Percentiles rank a stretch among this genome's conserved stretches.
Evolutionary conservation across 2,797 vertebrate genomes (phyloP).

Genomic region (Sebastes goodei): DNA sequence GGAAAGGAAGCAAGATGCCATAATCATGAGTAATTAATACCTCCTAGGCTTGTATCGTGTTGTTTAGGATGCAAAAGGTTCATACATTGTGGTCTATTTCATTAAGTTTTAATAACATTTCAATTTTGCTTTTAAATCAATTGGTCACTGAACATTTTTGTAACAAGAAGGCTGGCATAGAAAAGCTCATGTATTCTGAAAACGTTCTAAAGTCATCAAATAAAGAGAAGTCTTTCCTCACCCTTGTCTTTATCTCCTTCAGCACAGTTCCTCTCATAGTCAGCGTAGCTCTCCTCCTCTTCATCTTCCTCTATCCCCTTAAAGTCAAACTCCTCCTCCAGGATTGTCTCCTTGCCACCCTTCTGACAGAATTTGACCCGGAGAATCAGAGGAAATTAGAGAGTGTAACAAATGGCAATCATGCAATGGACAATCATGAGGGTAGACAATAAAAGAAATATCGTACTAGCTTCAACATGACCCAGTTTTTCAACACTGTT

Average conservation of each 20-base stretch:
- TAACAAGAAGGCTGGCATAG: neutral
- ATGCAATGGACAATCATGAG: neutral
- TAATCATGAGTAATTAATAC: neutral
- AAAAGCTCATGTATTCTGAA: neutral
- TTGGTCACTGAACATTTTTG: neutral
- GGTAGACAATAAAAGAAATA: neutral
- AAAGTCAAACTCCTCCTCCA: constrained; percentile 91
- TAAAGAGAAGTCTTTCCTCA: constrained; percentile 19
- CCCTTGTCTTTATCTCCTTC: constrained; percentile 78
- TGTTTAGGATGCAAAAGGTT: neutral
- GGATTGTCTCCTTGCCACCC: constrained; percentile 88
- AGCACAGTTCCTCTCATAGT: constrained; percentile 58
- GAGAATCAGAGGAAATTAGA: neutral
- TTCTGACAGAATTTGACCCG: constrained; percentile 74
- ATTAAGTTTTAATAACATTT: neutral
- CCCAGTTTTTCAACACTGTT: neutral
- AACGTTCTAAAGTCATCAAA: neutral
- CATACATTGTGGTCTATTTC: neutral
- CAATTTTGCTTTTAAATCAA: neutral
- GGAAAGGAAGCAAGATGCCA: neutral
- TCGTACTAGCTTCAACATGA: neutral
- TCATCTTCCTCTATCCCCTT: constrained; percentile 90
- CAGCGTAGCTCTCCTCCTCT: constrained; percentile 67
- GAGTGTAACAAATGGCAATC: neutral
- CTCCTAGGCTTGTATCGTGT: neutral